Conservation (phyloP, 2,888 invertebrate genomes). For the Tridacna crocea region DNA sequence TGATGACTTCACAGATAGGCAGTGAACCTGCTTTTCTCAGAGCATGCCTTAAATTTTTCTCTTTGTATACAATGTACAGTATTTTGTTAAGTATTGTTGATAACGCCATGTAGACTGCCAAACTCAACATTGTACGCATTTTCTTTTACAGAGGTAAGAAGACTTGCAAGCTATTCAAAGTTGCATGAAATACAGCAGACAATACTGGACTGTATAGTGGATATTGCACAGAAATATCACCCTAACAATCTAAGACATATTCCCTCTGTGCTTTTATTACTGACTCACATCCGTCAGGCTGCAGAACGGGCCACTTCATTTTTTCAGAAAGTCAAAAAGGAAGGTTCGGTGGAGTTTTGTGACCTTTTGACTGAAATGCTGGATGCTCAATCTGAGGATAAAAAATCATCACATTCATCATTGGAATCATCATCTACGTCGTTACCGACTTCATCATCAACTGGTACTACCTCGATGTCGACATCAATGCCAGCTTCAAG, state of each 20-base stretch:
- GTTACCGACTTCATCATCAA: not conserved
- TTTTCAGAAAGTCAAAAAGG: slow-evolving; percentile 77
- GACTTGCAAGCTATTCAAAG: slow-evolving; percentile 73
- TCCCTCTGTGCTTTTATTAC: slow-evolving; percentile 74
- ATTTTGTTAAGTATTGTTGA: too few species aligned
- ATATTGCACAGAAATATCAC: slow-evolving; percentile 77
- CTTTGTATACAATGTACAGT: too few species aligned
- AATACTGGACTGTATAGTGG: slow-evolving; percentile 76
- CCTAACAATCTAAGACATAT: slow-evolving; percentile 75
- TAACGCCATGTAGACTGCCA: too few species aligned
- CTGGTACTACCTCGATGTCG: not conserved
- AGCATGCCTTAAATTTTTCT: too few species aligned
- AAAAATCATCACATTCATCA: slow-evolving; percentile 22
- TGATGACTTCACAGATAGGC: too few species aligned
- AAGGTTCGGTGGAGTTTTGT: slow-evolving; percentile 77
- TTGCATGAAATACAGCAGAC: slow-evolving; percentile 76
- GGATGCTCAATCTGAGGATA: slow-evolving; percentile 69
- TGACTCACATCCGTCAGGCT: slow-evolving; percentile 79
- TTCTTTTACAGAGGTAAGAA: slow-evolving; percentile 73
- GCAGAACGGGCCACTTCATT: slow-evolving; percentile 76
- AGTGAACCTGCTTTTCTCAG: too few species aligned
- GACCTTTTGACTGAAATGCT: slow-evolving; percentile 79
- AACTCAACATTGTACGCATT: too few species aligned
- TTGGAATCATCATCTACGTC: not conserved
- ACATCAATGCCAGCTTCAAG: slow-evolving; percentile 9